Percentiles rank a stretch among this genome's conserved stretches.
These are phyloP conservation scores for Ditylenchus weischeri DNA, from an alignment of 2,888 invertebrate species.

Conservation along the genomic window DNA sequence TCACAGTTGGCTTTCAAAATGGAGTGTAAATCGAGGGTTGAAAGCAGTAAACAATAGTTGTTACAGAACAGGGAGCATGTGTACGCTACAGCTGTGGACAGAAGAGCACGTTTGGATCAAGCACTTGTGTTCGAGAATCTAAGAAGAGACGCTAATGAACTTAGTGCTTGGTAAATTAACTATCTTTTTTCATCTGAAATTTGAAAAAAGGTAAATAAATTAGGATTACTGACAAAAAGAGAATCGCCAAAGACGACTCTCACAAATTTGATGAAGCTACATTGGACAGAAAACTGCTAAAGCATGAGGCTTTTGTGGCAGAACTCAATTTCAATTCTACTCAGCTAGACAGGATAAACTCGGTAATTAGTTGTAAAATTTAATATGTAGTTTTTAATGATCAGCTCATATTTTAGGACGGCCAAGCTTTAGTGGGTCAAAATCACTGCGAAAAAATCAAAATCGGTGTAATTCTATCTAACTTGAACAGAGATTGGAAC, in stretches of 20 bases:
- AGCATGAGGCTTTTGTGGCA: conserved; percentile 63
- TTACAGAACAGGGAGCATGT: conserved; percentile 68
- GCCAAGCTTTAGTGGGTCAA: conserved; percentile 72
- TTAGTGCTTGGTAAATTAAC: conserved; percentile 67
- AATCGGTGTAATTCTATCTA: conserved; percentile 69
- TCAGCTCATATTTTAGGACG: conserved; percentile 61
- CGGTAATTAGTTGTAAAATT: neutral
- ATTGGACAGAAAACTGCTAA: conserved; percentile 61
- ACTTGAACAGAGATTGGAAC: conserved; percentile 76
- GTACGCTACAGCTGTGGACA: conserved; percentile 70
- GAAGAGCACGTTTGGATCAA: conserved; percentile 67
- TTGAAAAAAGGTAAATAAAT: too few species aligned
- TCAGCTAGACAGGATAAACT: conserved; percentile 29
- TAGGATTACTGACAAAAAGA: conserved; percentile 77
- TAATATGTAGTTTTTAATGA: neutral
- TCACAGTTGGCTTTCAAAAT: too few species aligned
- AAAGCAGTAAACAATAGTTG: too few species aligned
- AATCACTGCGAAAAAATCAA: conserved; percentile 70
- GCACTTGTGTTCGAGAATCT: conserved; percentile 88
- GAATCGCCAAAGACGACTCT: conserved; percentile 85
- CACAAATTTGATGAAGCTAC: conserved; percentile 64
- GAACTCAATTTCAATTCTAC: conserved; percentile 62
- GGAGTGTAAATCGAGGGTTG: too few species aligned
- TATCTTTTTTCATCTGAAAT: too few species aligned
- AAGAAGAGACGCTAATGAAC: conserved; percentile 83